Percentiles rank a stretch among this genome's conserved stretches.
phyloP scores from a whole-genome alignment of 1,140 invertebrate genomes.

The Pteromalus puparum region DNA sequence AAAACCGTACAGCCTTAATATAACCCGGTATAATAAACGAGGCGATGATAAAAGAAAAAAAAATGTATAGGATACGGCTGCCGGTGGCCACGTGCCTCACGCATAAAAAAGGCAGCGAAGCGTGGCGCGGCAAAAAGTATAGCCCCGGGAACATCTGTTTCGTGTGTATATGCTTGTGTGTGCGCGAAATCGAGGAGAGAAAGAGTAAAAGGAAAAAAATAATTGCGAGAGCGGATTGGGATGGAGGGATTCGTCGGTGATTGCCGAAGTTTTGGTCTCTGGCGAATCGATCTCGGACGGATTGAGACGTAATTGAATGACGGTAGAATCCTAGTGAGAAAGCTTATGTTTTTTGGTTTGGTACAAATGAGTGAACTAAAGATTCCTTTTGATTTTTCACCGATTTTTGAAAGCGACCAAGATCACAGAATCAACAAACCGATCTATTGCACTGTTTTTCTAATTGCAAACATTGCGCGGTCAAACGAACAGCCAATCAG shows the following conservation, averaged over 20 bases:
- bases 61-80: not conserved
- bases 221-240: not conserved
- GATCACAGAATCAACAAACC: too few relatives aligned
- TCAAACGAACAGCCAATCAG: too few relatives aligned
- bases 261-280: not conserved
- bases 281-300: too few relatives aligned
- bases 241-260: not conserved
- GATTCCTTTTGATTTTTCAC: too few relatives aligned
- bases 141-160: slow-evolving; percentile 29
- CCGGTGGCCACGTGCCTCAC: slow-evolving; percentile 10
- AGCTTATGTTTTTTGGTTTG: too few relatives aligned
- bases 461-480: too few relatives aligned
- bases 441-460: too few relatives aligned
- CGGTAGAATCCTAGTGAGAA: too few relatives aligned
- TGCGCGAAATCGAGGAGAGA: not conserved
- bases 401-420: too few relatives aligned
- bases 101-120: slow-evolving; percentile 14
- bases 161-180: not conserved
- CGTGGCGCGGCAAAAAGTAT: slow-evolving; percentile 16
- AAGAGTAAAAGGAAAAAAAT: not conserved
- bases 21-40: not conserved
- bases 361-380: too few relatives aligned
- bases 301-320: too few relatives aligned
- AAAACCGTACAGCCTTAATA: not conserved
- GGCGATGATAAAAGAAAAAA: not conserved